Percentiles rank a stretch among this genome's conserved stretches.
Conservation (phyloP, 2,888 invertebrate species). For the Synanthedon andrenaeformis region DNA sequence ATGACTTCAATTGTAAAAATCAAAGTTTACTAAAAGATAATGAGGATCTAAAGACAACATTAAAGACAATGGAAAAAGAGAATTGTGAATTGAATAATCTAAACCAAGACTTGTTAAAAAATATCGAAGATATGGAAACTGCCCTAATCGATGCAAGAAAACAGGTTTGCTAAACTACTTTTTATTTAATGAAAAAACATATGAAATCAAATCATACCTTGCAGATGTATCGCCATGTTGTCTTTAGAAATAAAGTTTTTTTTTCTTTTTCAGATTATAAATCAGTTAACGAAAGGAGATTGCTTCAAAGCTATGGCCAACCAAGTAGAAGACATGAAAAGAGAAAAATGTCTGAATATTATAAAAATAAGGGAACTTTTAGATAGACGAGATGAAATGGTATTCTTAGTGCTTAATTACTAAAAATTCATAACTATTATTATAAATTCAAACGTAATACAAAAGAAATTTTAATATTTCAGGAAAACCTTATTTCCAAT, state of each 20-base stretch:
- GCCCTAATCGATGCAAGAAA: conserved; percentile 32
- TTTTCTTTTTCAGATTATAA: background rate
- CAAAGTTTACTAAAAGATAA: conserved; percentile 28
- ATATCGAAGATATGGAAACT: conserved; percentile 40
- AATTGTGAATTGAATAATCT: conserved; percentile 29
- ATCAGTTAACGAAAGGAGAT: background rate
- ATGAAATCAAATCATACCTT: too few species aligned
- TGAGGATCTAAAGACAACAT: background rate
- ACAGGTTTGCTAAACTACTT: conserved; percentile 25
- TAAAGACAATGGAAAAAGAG: conserved; percentile 20
- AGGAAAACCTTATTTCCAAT: conserved; percentile 38
- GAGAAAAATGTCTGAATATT: conserved; percentile 33
- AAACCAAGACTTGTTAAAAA: conserved; percentile 25
- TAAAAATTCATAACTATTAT: background rate
- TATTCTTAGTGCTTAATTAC: conserved; percentile 12
- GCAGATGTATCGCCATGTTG: too few species aligned
- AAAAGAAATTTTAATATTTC: conserved; percentile 9
- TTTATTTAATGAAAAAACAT: too few species aligned
- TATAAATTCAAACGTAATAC: background rate
- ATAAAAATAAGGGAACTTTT: conserved; percentile 34
- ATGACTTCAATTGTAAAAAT: conserved; percentile 26
- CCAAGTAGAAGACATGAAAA: conserved; percentile 39
- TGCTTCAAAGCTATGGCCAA: conserved; percentile 22
- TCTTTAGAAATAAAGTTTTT: background rate
- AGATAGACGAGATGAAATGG: conserved; percentile 43